These are phyloP conservation scores for Metallyticus violacea DNA, from an alignment of 2,888 invertebrate genomes.

Conservation along the genomic window DNA sequence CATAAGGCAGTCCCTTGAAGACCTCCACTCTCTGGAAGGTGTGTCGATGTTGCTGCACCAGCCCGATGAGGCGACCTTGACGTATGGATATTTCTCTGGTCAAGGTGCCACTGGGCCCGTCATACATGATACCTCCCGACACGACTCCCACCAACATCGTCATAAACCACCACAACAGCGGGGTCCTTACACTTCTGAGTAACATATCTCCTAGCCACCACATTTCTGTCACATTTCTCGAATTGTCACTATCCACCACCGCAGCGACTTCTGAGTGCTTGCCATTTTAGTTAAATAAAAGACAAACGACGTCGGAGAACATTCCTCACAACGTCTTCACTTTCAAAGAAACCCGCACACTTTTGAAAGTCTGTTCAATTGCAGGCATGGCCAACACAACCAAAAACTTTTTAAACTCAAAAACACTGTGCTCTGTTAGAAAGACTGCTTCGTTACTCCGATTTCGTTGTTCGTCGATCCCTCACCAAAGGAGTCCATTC, in stretches of 20 bases:
- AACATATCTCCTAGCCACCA: background rate
- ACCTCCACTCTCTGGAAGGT: slow-evolving; percentile 67
- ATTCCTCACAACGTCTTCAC: no score
- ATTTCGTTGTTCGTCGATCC: no score
- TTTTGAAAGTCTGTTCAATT: no score
- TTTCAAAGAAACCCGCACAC: no score
- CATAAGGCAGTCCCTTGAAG: slow-evolving; percentile 74
- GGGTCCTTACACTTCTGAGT: background rate
- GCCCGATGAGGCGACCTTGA: slow-evolving; percentile 67
- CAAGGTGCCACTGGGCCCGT: slow-evolving; percentile 41
- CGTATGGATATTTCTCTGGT: slow-evolving; percentile 61
- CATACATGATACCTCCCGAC: background rate
- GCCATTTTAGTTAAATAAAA: no score
- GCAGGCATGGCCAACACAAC: no score
- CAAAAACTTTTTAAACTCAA: no score
- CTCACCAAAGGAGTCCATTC: no score
- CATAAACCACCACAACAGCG: background rate
- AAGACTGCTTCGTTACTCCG: no score
- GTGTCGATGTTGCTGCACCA: slow-evolving; percentile 58
- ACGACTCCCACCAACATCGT: background rate
- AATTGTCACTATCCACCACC: no score
- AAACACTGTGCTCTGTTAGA: no score
- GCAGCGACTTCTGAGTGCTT: background rate
- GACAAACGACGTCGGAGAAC: no score
- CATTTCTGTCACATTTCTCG: background rate